phyloP scores from a whole-genome alignment of 1,140 invertebrate genomes.

The Zaprionus vittiger region DNA sequence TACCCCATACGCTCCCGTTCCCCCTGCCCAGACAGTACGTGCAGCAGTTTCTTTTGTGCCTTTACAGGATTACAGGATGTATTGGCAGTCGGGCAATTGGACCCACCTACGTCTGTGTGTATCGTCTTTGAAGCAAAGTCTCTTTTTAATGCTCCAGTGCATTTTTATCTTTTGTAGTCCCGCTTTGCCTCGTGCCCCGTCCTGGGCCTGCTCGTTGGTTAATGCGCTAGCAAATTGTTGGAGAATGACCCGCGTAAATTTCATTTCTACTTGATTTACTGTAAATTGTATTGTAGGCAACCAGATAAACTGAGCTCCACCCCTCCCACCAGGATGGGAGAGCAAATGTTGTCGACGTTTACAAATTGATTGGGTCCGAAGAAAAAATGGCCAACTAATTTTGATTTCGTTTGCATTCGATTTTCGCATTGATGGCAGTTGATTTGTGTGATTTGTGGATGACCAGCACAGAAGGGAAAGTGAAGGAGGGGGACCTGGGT shows the following conservation, averaged over 20 bases:
- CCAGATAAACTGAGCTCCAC: slow-evolving; percentile 34
- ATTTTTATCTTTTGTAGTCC: slow-evolving; percentile 71
- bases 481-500: background rate
- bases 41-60: slow-evolving; percentile 49
- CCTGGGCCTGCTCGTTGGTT: slow-evolving; percentile 16
- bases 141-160: slow-evolving; percentile 62
- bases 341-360: slow-evolving; percentile 47
- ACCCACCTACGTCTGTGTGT: slow-evolving; percentile 22
- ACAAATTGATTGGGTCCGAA: slow-evolving; percentile 51
- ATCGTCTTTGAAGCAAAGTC: slow-evolving; percentile 25
- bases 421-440: slow-evolving; percentile 29
- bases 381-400: slow-evolving; percentile 33
- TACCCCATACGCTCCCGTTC: slow-evolving; percentile 12
- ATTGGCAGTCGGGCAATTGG: slow-evolving; percentile 3
- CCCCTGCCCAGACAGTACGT: background rate
- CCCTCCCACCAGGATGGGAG: slow-evolving; percentile 35
- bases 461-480: slow-evolving; percentile 1
- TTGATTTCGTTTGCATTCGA: slow-evolving; percentile 42
- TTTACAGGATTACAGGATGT: slow-evolving; percentile 29
- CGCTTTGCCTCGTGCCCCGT: too few relatives aligned
- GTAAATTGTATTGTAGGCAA: slow-evolving; percentile 65
- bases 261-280: slow-evolving; percentile 72
- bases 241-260: slow-evolving; percentile 79
- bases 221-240: slow-evolving; percentile 74
- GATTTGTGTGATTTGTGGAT: slow-evolving; percentile 49